Evolutionary conservation across 2,797 vertebrate species (phyloP).

Genomic region (Alcedo atthis): DNA sequence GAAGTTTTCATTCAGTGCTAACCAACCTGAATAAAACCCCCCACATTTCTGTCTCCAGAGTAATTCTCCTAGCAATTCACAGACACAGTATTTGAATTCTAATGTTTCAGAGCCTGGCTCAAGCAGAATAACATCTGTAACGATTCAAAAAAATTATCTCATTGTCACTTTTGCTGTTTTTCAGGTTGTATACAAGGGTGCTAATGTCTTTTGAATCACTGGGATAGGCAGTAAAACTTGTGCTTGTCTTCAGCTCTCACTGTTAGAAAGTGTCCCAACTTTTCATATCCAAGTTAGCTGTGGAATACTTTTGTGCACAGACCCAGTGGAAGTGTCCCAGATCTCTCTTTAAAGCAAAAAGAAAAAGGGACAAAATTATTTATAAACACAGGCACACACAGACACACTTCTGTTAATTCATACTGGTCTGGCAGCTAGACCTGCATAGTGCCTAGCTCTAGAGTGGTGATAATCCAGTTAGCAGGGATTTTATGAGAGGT

Average conservation of each 20-base stretch:
- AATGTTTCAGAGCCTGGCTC: neutral
- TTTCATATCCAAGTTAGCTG: neutral
- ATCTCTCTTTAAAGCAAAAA: neutral
- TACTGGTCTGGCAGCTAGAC: neutral
- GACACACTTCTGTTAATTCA: neutral
- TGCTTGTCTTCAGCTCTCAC: neutral
- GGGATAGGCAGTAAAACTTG: neutral
- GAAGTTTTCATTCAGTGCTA: neutral
- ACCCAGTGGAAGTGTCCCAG: neutral
- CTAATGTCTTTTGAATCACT: neutral
- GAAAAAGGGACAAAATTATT: neutral
- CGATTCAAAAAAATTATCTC: neutral
- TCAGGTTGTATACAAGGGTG: neutral
- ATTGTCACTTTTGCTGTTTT: neutral
- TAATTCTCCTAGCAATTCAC: neutral
- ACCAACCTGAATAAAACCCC: neutral
- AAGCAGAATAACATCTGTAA: neutral
- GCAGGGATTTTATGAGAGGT: neutral
- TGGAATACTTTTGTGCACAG: neutral
- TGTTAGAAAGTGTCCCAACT: neutral
- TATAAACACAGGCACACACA: neutral
- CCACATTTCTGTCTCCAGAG: neutral
- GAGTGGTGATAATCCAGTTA: constrained; percentile 38
- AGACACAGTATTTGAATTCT: neutral
- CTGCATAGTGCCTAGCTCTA: neutral